Base-by-base conservation (phyloP, 2,797 vertebrate genomes). In the Smutsia gigantea region DNA sequence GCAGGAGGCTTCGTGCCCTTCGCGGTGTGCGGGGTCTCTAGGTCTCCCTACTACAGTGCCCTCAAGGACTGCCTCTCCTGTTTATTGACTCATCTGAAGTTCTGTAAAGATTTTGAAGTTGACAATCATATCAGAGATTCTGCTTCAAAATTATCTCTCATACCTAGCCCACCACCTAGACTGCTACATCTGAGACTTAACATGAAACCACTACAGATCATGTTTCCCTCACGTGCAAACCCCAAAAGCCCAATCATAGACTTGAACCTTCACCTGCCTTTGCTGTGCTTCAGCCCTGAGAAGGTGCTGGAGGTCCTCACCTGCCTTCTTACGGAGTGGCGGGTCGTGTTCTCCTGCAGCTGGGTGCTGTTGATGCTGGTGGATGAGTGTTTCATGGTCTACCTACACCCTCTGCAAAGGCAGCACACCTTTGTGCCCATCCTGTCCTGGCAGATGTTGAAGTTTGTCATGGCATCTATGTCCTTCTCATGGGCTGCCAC, bases 401-500 rank as follows among this genome's bases (percentile, higher is more conserved):
- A 99, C 96, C 98, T 99, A 59, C 98, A 99, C 95, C 99, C 99
- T 10, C 98, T 99, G 72, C 98, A 98, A 82, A 99, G 99, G 99
- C 99, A 99, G 96, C 99, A 99, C 97, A 99, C 99, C 0, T 99
- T 99, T 68, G 99, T 99, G 72, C 99, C 99, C 34, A 98, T 99
- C 55, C 98, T 99, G 71, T 99, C 99, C 0, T 98, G 98, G 27
- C 99, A 99, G 49, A 99, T 99, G 99, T 98, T 99, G 98, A 99
- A 99, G 98, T 99, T 99, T 31, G 97, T 99, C 74, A 99, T 99
- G 99, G 99, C 99, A 1, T 99, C 99, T 2, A 99, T 99, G 0
- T 99, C 99, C 29, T 99, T 99, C 99, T 99, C 53, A 99, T 99
- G 99, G 99, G 99, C 75, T 99, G 99, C 96, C 99, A 99, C 19